Percentiles rank a stretch among this genome's conserved stretches.
Evolutionary conservation across 1,140 invertebrate genomes (phyloP).

Genomic region (Aphis craccivora): DNA sequence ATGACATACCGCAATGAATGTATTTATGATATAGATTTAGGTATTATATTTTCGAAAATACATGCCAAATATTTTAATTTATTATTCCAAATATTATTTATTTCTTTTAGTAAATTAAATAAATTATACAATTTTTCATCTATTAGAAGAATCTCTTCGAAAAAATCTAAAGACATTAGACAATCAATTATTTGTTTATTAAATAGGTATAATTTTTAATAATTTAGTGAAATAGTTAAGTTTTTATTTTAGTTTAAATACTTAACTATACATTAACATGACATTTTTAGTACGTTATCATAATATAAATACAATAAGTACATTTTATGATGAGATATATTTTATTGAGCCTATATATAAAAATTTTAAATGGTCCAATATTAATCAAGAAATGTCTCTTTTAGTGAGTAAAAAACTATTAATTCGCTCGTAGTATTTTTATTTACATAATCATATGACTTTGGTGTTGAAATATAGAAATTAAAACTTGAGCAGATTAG

Average conservation of each 20-base stretch:
- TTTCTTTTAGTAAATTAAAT: background rate
- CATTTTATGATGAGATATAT: background rate
- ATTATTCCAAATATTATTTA: background rate
- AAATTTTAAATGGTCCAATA: background rate
- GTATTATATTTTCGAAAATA: background rate
- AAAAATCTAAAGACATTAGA: background rate
- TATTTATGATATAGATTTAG: background rate
- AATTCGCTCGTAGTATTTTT: background rate
- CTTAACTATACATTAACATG: background rate
- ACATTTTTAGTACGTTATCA: background rate
- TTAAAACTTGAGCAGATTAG: constrained; percentile 17
- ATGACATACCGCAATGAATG: background rate
- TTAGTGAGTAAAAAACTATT: background rate
- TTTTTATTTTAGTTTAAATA: background rate
- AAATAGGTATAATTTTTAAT: background rate
- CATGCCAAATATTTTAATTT: background rate
- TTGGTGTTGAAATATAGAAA: background rate
- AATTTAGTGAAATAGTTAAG: background rate
- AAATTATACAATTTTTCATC: background rate
- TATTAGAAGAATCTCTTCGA: background rate
- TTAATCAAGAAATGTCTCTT: background rate
- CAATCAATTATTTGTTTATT: background rate
- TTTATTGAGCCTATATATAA: background rate
- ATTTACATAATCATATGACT: background rate
- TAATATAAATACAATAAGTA: background rate